Evolutionary conservation across 2,888 invertebrate genomes (phyloP), one percentile per base, ranked within the genome.

Genomic region (Rhagophthalmus giganteus): DNA sequence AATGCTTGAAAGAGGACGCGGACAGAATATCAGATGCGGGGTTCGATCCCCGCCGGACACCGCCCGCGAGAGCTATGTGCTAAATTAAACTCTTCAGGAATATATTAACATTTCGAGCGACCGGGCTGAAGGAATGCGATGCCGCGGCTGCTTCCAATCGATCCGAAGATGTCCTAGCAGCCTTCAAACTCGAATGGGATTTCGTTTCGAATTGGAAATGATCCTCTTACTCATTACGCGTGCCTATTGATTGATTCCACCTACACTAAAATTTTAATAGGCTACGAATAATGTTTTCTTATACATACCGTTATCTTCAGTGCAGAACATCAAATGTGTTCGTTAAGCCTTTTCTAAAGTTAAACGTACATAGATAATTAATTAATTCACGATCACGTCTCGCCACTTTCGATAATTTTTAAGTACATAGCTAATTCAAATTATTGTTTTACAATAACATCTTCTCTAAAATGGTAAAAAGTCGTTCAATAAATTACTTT

Each of bases 21-120:
- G 71, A 71, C 71, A 64, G 71, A 74, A 74, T 74, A 74, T 71
- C 70, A 66, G 69, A 71, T 71, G 59, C 47, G 68, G 55, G 57
- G 57, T 57, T 55, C 55, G 60, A 59, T 57, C 59, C 57, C 54
- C 57, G 49, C 54, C 61, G 60, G 61, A 59, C 62, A 58, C 67
- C 66, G 66, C 67, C 68, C 67, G 62, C 64, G 63, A 60, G 64
- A 69, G 74, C 73, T 74, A 74, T 74, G 74, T 73, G 74, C 73
- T 74, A 74, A 74, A 74, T 74, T 74, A 74, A 74, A 74, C 73
- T 74, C 72, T 70, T 72, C 72, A 66, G 73, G n/a, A 74, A 74
- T 74, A 74, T 74, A 74, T 74, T 74, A 74, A 74, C 73, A 73
- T 74, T 73, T 69, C 69, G 68, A 71, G 66, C 67, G 67, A 65